Evolutionary conservation across 2,797 vertebrate genomes (phyloP), one percentile per base, ranked within the genome.

Genomic region (Manis javanica): DNA sequence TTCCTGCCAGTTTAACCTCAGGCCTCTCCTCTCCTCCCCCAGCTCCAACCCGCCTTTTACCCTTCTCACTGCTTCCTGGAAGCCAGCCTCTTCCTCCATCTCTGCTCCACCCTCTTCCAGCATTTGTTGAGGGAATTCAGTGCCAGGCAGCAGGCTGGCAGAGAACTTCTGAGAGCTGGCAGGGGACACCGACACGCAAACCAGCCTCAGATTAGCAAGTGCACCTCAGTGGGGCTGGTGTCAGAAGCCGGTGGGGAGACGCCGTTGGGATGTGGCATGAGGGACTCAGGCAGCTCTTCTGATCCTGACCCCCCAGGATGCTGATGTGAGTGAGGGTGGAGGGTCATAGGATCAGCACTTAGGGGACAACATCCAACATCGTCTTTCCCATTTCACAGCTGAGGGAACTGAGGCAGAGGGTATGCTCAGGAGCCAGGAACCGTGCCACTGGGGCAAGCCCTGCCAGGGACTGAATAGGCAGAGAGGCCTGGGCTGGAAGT

Each of bases 161-260:
- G 31, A 42, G 21, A 31, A 75, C 37, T 66, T 26, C 59, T 14
- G 13, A 84, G 68, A 49, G 46, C 88, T 64, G 4, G 8, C 55
- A 42, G 39, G 42, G 72, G 64, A 23, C 2, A 0, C 23, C 7
- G 1, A 1, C 5, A 2, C 14, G 26, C 66, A 12, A 15, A 1
- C 23, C 5, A 4, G 42, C 53, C 51, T 72, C 26, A 26, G 64
- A 19, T 7, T 11, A 12, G 9, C 37, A 15, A 0, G 2, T 66
- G 66, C 39, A 3, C 34, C 23, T 55, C 3, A 4, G 1, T 37
- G 46, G 72, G 31, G 26, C 72, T 18, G 8, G 29, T 49, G 34
- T 66, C 51, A 0, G 29, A 66, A 74, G n/a, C 46, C 46, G 19
- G 21, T 26, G 39, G 3, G 8, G 66, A 37, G 49, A 16, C 46